Conservation (phyloP, 1,140 invertebrate genomes). For the Drosophila tsacasi region DNA sequence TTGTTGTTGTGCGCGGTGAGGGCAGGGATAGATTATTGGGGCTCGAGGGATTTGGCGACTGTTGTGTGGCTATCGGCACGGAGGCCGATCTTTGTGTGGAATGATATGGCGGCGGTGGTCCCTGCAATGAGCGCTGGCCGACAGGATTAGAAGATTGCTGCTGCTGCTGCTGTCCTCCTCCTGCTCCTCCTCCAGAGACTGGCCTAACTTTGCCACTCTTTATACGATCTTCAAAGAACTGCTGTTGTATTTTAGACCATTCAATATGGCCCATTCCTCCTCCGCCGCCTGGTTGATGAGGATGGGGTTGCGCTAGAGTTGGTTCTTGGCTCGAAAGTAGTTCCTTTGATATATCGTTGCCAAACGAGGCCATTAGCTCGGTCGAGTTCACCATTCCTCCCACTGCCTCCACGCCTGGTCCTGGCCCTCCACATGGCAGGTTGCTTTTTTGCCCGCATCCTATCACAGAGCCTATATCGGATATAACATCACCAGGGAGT, state of each 20-base stretch:
- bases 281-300: constrained; percentile 18
- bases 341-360: constrained; percentile 48
- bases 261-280: constrained; percentile 86
- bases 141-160: constrained; percentile 20
- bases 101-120: constrained; percentile 94
- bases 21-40: constrained; percentile 90
- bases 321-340: constrained; percentile 39
- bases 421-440: constrained; percentile 40
- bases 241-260: constrained; percentile 95
- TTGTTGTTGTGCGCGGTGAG: constrained; percentile 89
- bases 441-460: constrained; percentile 51
- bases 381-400: constrained; percentile 49
- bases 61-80: constrained; percentile 92
- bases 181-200: constrained; percentile 12
- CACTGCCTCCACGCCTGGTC: constrained; percentile 14
- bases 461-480: constrained; percentile 62
- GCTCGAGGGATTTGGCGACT: constrained; percentile 90
- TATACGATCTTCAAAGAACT: constrained; percentile 91
- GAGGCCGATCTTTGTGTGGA: constrained; percentile 93
- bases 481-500: constrained; percentile 54
- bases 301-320: constrained; percentile 85
- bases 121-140: constrained; percentile 87
- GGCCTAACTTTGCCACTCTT: constrained; percentile 59
- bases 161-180: background rate
- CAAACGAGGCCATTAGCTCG: constrained; percentile 51